A percentile compares a stretch with the other conserved stretches of the same genome.
phyloP scores from a whole-genome alignment of 1,140 invertebrate genomes.

The Andrena cerasifolii region DNA sequence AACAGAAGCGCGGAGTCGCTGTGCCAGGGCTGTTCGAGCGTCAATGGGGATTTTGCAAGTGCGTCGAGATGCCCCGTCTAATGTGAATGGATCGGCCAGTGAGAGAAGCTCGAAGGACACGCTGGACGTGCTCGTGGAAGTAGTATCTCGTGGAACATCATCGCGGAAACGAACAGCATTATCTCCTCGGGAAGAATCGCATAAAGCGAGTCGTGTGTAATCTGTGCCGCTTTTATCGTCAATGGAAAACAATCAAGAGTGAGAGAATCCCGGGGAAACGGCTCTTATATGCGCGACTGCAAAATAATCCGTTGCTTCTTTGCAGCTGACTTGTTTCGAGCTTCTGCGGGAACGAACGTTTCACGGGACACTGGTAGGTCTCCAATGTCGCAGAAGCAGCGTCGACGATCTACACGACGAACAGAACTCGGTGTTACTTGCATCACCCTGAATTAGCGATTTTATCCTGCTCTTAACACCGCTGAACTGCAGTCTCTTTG shows the following conservation, averaged over 20 bases:
- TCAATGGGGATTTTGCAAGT: constrained; percentile 7
- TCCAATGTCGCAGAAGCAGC: background rate
- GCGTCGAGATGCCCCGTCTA: constrained; percentile 3
- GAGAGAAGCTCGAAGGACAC: constrained; percentile 62
- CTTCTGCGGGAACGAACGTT: background rate
- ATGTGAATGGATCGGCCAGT: constrained; percentile 58
- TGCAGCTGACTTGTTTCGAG: background rate
- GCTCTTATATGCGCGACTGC: constrained; percentile 3
- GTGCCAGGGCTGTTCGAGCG: background rate
- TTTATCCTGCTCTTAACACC: no score
- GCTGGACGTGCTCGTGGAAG: constrained; percentile 30
- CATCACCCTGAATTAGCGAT: no score
- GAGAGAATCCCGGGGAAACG: constrained; percentile 44
- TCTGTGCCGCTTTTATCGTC: constrained; percentile 59
- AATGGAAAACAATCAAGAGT: constrained; percentile 63
- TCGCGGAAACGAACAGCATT: constrained; percentile 59
- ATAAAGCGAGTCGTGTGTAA: constrained; percentile 55
- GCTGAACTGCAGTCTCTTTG: no score
- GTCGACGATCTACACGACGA: no score
- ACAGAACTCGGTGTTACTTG: no score
- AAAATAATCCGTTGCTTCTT: constrained; percentile 16
- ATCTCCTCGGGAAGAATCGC: constrained; percentile 59
- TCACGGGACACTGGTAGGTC: background rate
- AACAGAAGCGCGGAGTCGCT: no score
- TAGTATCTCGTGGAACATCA: constrained; percentile 64